Conservation (phyloP, 2,888 invertebrate genomes). For the Lepetodrilus schrolli region DNA sequence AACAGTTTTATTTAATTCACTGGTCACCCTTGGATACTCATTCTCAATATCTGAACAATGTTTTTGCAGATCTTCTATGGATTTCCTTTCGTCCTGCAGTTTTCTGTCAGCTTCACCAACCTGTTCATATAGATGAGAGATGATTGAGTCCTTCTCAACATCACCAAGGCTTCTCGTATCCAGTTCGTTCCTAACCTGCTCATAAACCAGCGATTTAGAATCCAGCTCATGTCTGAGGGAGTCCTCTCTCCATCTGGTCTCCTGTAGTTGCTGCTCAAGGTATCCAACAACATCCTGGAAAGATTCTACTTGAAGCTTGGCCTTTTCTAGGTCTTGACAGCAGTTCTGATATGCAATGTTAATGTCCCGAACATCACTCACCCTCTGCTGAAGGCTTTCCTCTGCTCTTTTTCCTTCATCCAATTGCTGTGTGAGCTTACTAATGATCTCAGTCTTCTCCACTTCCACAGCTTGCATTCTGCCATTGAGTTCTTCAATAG, state of each 20-base stretch:
- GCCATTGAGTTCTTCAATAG: background rate
- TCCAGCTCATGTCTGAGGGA: background rate
- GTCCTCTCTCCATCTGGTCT: background rate
- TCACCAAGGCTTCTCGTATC: background rate
- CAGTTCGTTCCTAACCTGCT: background rate
- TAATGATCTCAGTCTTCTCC: background rate
- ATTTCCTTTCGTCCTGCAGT: background rate
- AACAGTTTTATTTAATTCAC: background rate
- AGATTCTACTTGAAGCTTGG: slow-evolving; percentile 6
- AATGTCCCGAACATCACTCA: background rate
- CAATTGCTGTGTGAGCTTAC: background rate
- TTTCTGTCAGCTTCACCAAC: background rate
- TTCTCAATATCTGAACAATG: background rate
- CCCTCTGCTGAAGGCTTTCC: background rate
- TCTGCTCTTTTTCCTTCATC: background rate
- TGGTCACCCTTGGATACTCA: background rate
- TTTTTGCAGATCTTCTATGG: background rate
- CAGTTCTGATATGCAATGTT: background rate
- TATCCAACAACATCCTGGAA: background rate
- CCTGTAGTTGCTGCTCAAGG: background rate
- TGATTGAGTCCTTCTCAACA: background rate
- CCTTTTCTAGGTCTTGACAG: background rate
- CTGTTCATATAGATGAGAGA: slow-evolving; percentile 4
- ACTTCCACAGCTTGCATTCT: background rate
- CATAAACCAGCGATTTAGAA: background rate